Base-by-base conservation (phyloP, 2,888 invertebrate species). In the Dendrolimus pini region DNA sequence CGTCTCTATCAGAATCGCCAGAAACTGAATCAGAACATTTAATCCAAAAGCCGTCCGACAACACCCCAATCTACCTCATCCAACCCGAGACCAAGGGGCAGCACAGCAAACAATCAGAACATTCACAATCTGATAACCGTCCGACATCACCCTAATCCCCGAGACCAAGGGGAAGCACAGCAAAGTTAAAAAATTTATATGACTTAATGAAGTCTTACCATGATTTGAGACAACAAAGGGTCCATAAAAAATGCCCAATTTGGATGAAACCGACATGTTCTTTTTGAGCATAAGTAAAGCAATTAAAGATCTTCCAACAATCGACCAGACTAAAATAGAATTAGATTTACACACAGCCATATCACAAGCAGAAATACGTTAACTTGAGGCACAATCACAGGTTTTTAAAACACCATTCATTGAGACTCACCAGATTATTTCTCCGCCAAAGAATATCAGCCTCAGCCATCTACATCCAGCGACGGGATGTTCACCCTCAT, bases 211-310 rank as follows among this genome's bases (percentile, higher is more conserved):
- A 67, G 30, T 59, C 62, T 54, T 63, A 61, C 7, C 56, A 66
- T 9, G 64, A 64, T 54, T 56, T 68, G n/a, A 57, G 64, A 61
- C 57, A 9, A 1, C 61, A 63, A 56, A 65, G 60, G 47, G 57
- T 60, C 14, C 55, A 63, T 52, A 14, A 9, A 10, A 64, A 58
- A 53, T 57, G 53, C 56, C 30, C 12, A 64, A 66, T 13, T 62
- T 71, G 63, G 69, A 70, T 60, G 67, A 71, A 55, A 67, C 61
- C 41, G 68, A 70, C 54, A 30, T 63, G 47, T 68, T 69, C 54
- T 70, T 69, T 58, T 42, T 70, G n/a, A 69, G 69, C 55, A 71
- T 71, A 68, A 70, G 71, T 52, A 68, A 70, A 62, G 63, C 62
- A 9, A 54, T 70, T 3, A 71, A 68, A 57, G 55, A 18, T 7